phyloP scores from a whole-genome alignment of 2,888 invertebrate genomes.

The Hemaris fuciformis region DNA sequence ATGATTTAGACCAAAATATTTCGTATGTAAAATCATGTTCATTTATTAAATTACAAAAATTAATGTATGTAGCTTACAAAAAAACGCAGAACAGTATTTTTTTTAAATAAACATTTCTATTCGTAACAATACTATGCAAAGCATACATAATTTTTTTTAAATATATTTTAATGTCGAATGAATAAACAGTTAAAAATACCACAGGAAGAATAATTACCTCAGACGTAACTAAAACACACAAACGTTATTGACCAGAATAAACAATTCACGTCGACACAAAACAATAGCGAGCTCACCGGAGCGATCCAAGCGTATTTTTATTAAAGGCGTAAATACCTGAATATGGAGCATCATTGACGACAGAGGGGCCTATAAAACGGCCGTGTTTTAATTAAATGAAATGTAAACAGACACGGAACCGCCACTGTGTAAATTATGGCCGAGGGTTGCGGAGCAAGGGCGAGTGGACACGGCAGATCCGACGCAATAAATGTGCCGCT shows the following conservation, averaged over 20 bases:
- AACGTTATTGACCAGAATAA: background rate
- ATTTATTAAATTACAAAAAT: too few species aligned
- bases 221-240: too few species aligned
- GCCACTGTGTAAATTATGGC: constrained; percentile 47
- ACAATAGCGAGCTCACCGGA: background rate
- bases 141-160: too few species aligned
- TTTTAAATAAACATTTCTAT: too few species aligned
- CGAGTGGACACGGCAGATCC: constrained; percentile 33
- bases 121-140: too few species aligned
- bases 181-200: background rate
- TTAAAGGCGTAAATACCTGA: constrained; percentile 33
- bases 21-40: too few species aligned
- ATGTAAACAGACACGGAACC: constrained; percentile 55
- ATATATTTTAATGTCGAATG: background rate
- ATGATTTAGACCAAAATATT: too few species aligned
- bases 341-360: constrained; percentile 33
- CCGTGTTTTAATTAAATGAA: constrained; percentile 65
- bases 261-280: background rate
- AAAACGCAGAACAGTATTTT: too few species aligned
- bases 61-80: too few species aligned
- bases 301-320: constrained; percentile 16
- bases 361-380: constrained; percentile 41
- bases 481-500: constrained; percentile 16
- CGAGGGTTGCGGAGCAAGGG: constrained; percentile 33
- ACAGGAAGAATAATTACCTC: background rate